These are phyloP conservation scores for Clunio marinus DNA, from an alignment of 2,888 invertebrate species.

Conservation along the genomic window DNA sequence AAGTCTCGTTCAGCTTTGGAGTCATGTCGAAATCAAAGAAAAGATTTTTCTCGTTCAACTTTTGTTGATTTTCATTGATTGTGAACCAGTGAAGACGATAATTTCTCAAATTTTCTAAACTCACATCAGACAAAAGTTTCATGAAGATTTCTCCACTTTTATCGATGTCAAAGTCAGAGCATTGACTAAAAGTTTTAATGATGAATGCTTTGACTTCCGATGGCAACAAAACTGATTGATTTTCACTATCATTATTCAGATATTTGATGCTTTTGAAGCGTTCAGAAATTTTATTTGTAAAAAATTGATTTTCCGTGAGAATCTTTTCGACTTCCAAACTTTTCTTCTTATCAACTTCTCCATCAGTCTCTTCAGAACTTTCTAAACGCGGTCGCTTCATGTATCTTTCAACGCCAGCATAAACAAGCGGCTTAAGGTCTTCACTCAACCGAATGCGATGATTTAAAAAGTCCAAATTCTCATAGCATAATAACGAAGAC, in stretches of 20 bases:
- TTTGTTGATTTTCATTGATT: not conserved
- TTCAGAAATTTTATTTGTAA: not conserved
- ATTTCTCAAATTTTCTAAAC: not conserved
- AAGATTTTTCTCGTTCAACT: not conserved
- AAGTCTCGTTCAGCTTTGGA: not conserved
- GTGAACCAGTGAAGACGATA: not conserved
- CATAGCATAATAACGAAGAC: not conserved
- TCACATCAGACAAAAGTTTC: not conserved
- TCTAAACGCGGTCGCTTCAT: not conserved
- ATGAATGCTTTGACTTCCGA: not conserved
- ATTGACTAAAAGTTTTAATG: not conserved
- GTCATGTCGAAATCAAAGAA: not conserved
- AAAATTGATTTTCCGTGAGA: not conserved
- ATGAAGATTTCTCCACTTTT: not conserved
- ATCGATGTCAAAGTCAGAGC: not conserved
- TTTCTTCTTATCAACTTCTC: not conserved
- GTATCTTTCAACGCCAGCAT: conserved; percentile 32
- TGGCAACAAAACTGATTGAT: not conserved
- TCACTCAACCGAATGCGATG: not conserved
- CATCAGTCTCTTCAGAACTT: not conserved
- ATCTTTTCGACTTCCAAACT: not conserved
- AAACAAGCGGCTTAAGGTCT: conserved; percentile 14
- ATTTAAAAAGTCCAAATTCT: not conserved
- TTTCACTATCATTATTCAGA: not conserved
- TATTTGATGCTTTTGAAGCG: not conserved